Evolutionary conservation across 2,797 vertebrate genomes (phyloP).

Genomic region (Lepus townsendii): DNA sequence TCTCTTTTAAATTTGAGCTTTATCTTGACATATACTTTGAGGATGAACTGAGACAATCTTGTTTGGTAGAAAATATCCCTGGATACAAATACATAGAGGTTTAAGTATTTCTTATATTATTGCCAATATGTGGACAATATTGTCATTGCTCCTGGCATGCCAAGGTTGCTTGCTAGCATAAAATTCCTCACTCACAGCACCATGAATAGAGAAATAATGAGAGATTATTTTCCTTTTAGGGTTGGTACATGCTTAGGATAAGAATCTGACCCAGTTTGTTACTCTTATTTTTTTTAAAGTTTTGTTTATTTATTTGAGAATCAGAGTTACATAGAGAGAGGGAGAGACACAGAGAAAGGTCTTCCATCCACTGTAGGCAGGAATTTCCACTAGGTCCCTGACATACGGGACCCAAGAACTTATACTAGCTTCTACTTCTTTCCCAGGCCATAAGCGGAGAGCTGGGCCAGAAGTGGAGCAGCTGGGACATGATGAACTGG

Average conservation of each 20-base stretch:
- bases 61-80: neutral
- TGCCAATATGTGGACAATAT: neutral
- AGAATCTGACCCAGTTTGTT: neutral
- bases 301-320: no score
- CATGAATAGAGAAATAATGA: neutral
- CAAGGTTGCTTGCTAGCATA: neutral
- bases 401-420: no score
- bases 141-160: fast-evolving
- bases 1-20: conserved; percentile 47
- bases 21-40: conserved; percentile 42
- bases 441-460: no score
- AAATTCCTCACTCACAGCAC: neutral
- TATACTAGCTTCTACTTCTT: no score
- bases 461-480: no score
- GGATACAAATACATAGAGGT: neutral
- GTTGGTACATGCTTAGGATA: neutral
- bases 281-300: no score
- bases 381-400: no score
- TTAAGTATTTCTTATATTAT: neutral
- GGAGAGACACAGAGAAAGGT: no score
- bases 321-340: no score
- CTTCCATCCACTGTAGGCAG: no score
- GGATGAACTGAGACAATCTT: neutral
- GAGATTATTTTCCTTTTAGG: fast-evolving
- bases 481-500: no score